Conservation (phyloP, 1,140 invertebrate species). For the Pseudomyrmex concolor region DNA sequence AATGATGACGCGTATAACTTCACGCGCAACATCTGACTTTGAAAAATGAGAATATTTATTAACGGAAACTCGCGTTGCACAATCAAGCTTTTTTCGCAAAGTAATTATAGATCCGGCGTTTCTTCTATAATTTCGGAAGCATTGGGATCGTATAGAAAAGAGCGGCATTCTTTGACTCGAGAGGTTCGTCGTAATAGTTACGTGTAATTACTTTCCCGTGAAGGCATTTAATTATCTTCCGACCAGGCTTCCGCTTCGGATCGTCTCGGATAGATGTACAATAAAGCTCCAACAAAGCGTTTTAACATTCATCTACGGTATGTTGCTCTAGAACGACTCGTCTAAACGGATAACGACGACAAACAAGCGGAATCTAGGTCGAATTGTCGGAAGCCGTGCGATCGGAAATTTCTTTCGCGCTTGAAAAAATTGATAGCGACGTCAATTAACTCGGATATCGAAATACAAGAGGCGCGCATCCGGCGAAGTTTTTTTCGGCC, state of each 20-base stretch:
- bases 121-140: constrained; percentile 1
- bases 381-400: constrained; percentile 29
- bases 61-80: not conserved
- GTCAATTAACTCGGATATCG: constrained; percentile 66
- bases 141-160: not conserved
- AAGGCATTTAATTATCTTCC: constrained; percentile 40
- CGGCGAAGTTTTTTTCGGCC: not conserved
- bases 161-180: not conserved
- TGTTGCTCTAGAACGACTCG: constrained; percentile 17
- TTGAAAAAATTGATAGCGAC: constrained; percentile 63
- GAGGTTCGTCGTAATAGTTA: constrained; percentile 17
- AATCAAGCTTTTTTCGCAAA: too few relatives aligned
- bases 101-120: not conserved
- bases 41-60: not conserved
- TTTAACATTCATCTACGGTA: not conserved
- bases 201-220: constrained; percentile 24
- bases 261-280: constrained; percentile 16
- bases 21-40: too few relatives aligned
- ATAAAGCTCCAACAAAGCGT: constrained; percentile 12
- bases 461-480: constrained; percentile 62
- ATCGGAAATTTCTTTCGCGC: constrained; percentile 63
- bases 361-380: constrained; percentile 60
- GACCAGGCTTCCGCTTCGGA: constrained; percentile 5
- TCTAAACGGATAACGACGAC: constrained; percentile 9
- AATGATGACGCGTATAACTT: constrained; percentile 35